Evolutionary conservation across 1,140 invertebrate genomes (phyloP).

Genomic region (Drosophila tristis): DNA sequence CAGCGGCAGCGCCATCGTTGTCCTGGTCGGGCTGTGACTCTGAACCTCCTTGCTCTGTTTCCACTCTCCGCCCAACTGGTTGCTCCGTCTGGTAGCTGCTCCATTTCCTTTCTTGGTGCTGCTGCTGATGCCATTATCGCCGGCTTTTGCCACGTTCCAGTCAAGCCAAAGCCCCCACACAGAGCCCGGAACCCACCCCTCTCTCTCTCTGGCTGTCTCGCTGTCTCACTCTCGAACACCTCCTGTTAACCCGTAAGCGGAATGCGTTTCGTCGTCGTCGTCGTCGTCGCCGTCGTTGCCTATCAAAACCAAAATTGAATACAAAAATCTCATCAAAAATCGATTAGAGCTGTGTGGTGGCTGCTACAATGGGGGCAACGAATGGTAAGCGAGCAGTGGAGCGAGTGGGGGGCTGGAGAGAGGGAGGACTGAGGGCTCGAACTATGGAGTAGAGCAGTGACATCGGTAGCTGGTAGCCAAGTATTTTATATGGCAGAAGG

Average conservation of each 20-base stretch:
- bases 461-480: conserved; percentile 11
- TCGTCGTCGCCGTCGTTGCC: conserved; percentile 46
- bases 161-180: not conserved
- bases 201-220: too few relatives aligned
- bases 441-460: not conserved
- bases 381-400: too few relatives aligned
- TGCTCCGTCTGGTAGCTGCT: not conserved
- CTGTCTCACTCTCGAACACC: too few relatives aligned
- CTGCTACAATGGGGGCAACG: not conserved
- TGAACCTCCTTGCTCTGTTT: not conserved
- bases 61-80: not conserved
- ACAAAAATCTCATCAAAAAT: conserved; percentile 81
- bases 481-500: conserved; percentile 38
- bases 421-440: conserved; percentile 5
- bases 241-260: not conserved
- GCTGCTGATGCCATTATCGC: conserved; percentile 5
- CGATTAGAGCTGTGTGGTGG: conserved; percentile 63
- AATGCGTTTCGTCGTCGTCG: conserved; percentile 6
- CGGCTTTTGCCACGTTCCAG: not conserved
- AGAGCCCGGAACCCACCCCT: too few relatives aligned
- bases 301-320: conserved; percentile 78
- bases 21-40: conserved; percentile 31
- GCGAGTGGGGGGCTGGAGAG: too few relatives aligned
- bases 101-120: not conserved
- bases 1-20: conserved; percentile 25